phyloP scores from a whole-genome alignment of 1,140 invertebrate species.

The Aporrectodea caliginosa region DNA sequence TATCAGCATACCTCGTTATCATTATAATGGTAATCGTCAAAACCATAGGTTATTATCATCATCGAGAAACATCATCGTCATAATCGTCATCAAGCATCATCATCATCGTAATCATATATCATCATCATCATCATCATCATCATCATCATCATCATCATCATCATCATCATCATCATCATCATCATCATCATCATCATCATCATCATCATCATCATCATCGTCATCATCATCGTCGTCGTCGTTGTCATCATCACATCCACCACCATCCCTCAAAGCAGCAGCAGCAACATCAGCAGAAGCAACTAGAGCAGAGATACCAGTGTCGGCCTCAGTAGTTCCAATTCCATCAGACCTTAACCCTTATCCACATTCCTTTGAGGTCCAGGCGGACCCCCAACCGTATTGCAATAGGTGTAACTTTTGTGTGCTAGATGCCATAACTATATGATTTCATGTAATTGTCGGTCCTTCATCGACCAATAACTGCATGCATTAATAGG shows the following conservation, averaged over 20 bases:
- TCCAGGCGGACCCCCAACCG: too few relatives aligned
- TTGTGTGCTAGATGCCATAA: too few relatives aligned
- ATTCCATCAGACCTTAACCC: too few relatives aligned
- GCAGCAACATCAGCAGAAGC: constrained; percentile 4
- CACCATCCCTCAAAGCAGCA: background rate
- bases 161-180: constrained; percentile 26
- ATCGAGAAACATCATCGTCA: constrained; percentile 29
- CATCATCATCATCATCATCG: background rate
- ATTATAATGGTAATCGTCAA: constrained; percentile 23
- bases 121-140: background rate
- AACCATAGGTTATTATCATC: constrained; percentile 24
- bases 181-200: constrained; percentile 16
- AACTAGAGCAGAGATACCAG: too few relatives aligned
- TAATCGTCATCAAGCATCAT: background rate
- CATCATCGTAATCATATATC: background rate
- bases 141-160: constrained; percentile 19
- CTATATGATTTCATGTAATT: too few relatives aligned
- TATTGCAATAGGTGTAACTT: too few relatives aligned
- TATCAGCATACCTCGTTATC: background rate
- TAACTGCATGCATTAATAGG: too few relatives aligned
- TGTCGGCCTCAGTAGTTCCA: too few relatives aligned
- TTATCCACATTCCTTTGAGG: too few relatives aligned
- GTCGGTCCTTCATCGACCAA: too few relatives aligned
- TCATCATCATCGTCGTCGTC: background rate
- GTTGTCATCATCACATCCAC: background rate